A percentile compares a stretch with the other conserved stretches of the same genome.
Conservation (phyloP, 2,113 vertebrate species). For the Pelusios castaneus region DNA sequence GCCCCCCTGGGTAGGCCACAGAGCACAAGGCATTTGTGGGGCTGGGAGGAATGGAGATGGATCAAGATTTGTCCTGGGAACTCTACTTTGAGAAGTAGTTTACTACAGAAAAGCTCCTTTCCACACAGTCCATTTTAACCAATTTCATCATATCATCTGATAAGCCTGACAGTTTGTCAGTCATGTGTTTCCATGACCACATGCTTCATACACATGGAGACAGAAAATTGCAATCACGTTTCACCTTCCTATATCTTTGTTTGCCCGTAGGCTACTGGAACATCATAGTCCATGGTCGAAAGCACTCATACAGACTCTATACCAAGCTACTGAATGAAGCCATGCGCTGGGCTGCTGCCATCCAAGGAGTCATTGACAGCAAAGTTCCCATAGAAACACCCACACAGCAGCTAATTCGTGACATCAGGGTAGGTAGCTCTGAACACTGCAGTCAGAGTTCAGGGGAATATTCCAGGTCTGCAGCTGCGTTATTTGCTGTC, state of each 20-base stretch:
- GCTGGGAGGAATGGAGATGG: neutral
- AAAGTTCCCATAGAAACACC: conserved; percentile 93
- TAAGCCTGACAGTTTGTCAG: neutral
- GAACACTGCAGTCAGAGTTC: neutral
- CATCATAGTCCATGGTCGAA: conserved; percentile 89
- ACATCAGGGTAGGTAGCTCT: conserved; percentile 85
- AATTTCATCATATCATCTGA: neutral
- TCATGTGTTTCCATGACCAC: neutral
- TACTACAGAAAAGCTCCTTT: neutral
- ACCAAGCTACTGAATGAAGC: conserved; percentile 91
- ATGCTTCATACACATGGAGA: neutral
- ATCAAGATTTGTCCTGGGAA: neutral
- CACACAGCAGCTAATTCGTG: conserved; percentile 91
- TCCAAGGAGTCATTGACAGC: conserved; percentile 92
- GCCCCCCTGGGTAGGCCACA: no score
- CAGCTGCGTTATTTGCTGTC: neutral
- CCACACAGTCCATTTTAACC: neutral
- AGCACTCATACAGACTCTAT: conserved; percentile 90
- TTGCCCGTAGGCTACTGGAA: conserved; percentile 88
- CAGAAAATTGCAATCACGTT: neutral
- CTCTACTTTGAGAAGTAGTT: neutral
- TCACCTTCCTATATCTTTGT: neutral
- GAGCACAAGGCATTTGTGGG: neutral
- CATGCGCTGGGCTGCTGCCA: conserved; percentile 90
- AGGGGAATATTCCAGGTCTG: neutral